phyloP scores from a whole-genome alignment of 2,797 vertebrate species.

The Sebastes taczanowskii region DNA sequence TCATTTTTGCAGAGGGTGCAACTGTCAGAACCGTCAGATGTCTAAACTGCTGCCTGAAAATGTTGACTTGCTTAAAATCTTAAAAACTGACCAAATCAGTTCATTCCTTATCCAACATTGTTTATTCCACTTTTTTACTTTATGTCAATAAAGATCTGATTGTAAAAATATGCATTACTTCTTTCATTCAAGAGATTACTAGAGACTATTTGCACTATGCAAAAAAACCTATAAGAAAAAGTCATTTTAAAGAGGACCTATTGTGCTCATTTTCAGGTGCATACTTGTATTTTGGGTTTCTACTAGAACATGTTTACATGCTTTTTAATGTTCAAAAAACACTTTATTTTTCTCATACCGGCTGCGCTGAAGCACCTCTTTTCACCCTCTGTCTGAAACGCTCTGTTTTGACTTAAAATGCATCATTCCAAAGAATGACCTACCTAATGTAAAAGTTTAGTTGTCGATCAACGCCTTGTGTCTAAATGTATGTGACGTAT shows the following conservation, averaged over 20 bases:
- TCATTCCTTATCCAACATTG: neutral
- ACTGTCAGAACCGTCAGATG: neutral
- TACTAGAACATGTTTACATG: too few relatives aligned
- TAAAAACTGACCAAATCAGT: neutral
- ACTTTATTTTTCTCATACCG: too few relatives aligned
- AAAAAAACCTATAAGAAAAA: neutral
- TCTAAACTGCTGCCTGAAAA: neutral
- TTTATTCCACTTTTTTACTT: neutral
- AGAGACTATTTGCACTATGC: neutral
- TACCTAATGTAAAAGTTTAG: neutral
- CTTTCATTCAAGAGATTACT: neutral
- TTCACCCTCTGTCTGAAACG: too few relatives aligned
- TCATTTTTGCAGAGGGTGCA: neutral
- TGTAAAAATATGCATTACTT: neutral
- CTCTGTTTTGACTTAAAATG: accelerated
- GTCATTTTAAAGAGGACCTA: neutral
- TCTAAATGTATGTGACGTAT: neutral
- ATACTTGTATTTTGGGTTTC: too few relatives aligned
- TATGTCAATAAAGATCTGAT: neutral
- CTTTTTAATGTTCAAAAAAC: too few relatives aligned
- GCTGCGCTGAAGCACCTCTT: too few relatives aligned
- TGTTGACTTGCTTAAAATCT: neutral
- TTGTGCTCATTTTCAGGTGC: too few relatives aligned
- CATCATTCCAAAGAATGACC: neutral
- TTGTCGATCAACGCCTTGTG: too few relatives aligned